Evolutionary conservation across 2,797 vertebrate species (phyloP), one percentile per base, ranked within the genome.

Genomic region (Aphelocoma californica): DNA sequence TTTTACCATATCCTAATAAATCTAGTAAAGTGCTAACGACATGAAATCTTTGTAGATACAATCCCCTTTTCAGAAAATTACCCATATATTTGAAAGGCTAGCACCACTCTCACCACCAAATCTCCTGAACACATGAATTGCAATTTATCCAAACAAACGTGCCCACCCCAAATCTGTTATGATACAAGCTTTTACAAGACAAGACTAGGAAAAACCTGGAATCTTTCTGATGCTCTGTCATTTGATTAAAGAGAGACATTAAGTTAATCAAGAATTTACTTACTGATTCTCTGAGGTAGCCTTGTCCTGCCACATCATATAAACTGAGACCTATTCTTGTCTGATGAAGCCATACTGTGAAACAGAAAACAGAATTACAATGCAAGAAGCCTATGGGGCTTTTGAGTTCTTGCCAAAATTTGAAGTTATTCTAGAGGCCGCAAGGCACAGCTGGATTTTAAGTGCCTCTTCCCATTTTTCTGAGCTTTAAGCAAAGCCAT

Each of bases 291-390:
- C 99, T 98, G 96, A 99, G 99, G 97, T 99, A 99, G 42, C 99
- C 99, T 96, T 99, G 99, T 90, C 99, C 99, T 81, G 99, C 99
- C 44, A 99, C 99, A 20, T 99, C 99, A 94, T 99, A 99, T 84
- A 99, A 98, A 97, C 99, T 99, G 96, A 99, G 98, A 56, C 99
- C 99, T 92, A 99, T 99, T 96, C 99, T 98, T 85, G 99, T 99
- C 96, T 99, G 99, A 97, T 99, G 99, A 92, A 99, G 97, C 99
- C 99, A 99, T 44, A 99, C 99, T 99, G 95, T 88, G 96, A 96
- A 95, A 74, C 21, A 93, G 69, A 69, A 78, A 88, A 54, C 17
- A 65, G 34, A 78, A 81, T 90, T 60, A 81, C 7, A 94, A 9
- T 36, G 32, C 26, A 32, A 93, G 32, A 88, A 74, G 50, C 9